Evolutionary conservation across 2,797 vertebrate genomes (phyloP).

Genomic region (Clamator glandarius): DNA sequence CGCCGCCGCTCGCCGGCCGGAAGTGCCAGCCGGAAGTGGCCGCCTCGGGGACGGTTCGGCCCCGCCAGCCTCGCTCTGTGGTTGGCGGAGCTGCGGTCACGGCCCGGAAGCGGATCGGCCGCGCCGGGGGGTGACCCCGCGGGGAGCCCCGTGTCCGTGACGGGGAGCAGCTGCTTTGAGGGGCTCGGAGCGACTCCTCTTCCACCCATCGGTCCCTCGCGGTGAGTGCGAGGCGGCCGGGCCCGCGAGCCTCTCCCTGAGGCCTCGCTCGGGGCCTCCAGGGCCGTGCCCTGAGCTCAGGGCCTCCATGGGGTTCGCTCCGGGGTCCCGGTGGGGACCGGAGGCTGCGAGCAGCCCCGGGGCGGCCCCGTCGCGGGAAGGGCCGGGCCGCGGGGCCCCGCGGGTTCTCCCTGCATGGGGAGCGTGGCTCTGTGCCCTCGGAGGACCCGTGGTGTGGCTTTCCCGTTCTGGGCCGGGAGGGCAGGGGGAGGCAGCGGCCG

Average conservation of each 20-base stretch:
- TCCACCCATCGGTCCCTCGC: neutral
- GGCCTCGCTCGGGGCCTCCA: neutral
- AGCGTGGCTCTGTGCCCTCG: neutral
- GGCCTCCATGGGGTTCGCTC: too few species aligned
- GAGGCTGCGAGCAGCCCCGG: neutral
- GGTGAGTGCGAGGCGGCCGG: slow-evolving; percentile 35
- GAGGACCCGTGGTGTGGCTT: neutral
- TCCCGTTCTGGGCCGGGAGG: too few species aligned
- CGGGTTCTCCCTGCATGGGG: too few species aligned
- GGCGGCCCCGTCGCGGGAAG: neutral
- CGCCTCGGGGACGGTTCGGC: too few species aligned
- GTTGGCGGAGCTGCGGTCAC: neutral
- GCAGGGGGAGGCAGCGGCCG: neutral
- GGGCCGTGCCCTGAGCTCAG: too few species aligned
- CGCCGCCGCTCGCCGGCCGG: neutral
- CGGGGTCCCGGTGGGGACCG: neutral
- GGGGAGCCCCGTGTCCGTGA: neutral
- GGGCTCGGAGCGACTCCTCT: neutral
- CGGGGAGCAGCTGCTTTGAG: neutral
- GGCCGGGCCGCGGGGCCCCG: neutral
- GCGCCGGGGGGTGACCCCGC: slow-evolving; percentile 68
- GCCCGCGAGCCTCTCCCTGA: too few species aligned
- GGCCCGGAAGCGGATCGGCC: slow-evolving; percentile 66
- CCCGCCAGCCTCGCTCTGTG: neutral
- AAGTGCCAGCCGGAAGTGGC: slow-evolving; percentile 44